Base-by-base conservation (phyloP, 2,888 invertebrate genomes). In the Cheilosia variabilis region DNA sequence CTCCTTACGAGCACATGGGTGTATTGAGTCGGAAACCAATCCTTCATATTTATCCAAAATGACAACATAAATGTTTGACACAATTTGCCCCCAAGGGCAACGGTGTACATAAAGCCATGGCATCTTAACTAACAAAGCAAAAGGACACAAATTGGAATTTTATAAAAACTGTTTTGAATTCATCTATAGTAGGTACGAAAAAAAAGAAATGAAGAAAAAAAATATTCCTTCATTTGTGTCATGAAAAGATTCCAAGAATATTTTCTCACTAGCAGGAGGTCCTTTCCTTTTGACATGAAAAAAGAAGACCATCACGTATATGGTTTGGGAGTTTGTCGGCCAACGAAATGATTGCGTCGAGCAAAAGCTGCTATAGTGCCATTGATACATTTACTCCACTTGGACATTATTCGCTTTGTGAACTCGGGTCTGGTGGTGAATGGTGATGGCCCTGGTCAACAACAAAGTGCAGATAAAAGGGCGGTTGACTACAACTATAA, bases 81-180 rank as follows among this genome's bases (percentile, higher is more conserved):
- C 47, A 65, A 63, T 60, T 47, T 65, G 22, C 2, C 47, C 34
- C 17, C 63, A 6, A 55, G 22, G 37, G 24, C 22, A 34, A 52
- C 6, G 10, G 17, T 22, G 34, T 17, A n/a, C 27, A 24, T 15
- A 24, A 19, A 43, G 13, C 13, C 43, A 47, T 19, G 5, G 31
- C 37, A 17, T 31, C 10, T 19, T 45, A 15, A 22, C 27, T 17
- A 34, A 47, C 50, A 47, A 52, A 65, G 65, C 73, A 34, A 55
- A 65, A 58, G 65, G 60, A 78, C 66, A 60, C 71, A 78, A 60
- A 66, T 72, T 66, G 78, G 77, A 82, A 78, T 72, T 82, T 72
- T 62, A 78, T 66, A 72, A 78, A 78, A 78, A 82, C 66, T 82
- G 58, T 78, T 75, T 77, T 71, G 76, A 77, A 77, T 77, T 77